Base-by-base conservation (phyloP, 2,113 vertebrate genomes). In the Psettodes erumei region DNA sequence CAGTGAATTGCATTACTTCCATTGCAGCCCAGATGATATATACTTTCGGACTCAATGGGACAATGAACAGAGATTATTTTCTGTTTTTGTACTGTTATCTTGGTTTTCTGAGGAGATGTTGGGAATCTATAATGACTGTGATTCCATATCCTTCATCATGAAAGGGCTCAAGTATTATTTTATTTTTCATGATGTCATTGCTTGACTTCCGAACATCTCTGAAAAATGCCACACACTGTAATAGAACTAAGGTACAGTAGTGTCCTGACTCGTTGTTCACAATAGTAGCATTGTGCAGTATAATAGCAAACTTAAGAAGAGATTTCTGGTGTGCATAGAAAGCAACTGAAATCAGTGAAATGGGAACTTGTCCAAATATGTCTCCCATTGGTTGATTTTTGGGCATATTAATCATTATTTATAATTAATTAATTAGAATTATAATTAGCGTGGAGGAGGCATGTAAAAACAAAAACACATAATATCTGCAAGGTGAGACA, bases 1-100 rank as follows among this genome's bases (percentile, higher is more conserved):
- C 63, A 55, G 23, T 38, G 27, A 62, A 71, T 75, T 58, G 18
- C 28, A 72, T 79, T 78, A 50, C 48, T 37, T 67, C 28, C 25
- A 32, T 27, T 58, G 37, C 63, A 60, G 66, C 54, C 15, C 8
- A 35, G 11, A 69, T 71, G 48, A 77, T 73, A 54, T 72, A 60
- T 55, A 58, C 50, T 48, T 48, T 28, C 35, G 8, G 23, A 68
- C 0, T 3, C 40, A 61, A 50, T 73, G 43, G 18, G 62, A 54
- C 28, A 48, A 25, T 67, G 15, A 54, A 59, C 21, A 64, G 25
- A 11, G n/a, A 51, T 70, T 40, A 40, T 30, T 75, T 25, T 42
- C 30, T 32, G 10, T 18, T 9, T 51, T 47, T 58, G 32, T 25
- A 2, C 7, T 35, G 3, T 51, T n/a, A 21, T 68, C 18, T 58